These are phyloP conservation scores for Pomatorhinus ruficollis DNA, from an alignment of 2,113 vertebrate genomes.

Conservation along the genomic window DNA sequence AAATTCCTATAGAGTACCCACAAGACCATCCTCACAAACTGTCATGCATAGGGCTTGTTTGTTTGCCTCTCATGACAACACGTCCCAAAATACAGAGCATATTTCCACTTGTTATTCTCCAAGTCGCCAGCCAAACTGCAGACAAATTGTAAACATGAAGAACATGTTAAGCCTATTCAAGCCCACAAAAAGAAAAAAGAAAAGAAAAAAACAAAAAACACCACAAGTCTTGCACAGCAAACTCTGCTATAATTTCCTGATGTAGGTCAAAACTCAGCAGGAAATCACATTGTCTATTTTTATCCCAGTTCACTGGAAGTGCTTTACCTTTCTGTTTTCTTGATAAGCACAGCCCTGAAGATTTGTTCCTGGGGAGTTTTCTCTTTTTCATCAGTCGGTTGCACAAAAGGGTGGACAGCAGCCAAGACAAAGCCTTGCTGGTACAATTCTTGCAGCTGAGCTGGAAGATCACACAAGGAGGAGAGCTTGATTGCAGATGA, in stretches of 20 bases:
- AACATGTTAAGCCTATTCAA: constrained; percentile 51
- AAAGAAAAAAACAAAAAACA: neutral
- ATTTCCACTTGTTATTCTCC: constrained; percentile 51
- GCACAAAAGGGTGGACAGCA: constrained; percentile 92
- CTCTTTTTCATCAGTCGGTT: constrained; percentile 83
- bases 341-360: constrained; percentile 92
- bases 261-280: constrained; percentile 59
- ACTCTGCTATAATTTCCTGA: constrained; percentile 51
- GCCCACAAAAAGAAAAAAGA: neutral
- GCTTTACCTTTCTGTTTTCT: constrained; percentile 88
- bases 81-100: constrained; percentile 26
- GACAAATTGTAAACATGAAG: constrained; percentile 20
- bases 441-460: constrained; percentile 92
- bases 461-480: constrained; percentile 88
- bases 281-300: constrained; percentile 65
- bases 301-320: constrained; percentile 37
- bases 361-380: constrained; percentile 88
- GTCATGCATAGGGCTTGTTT: constrained; percentile 8
- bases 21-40: neutral
- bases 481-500: constrained; percentile 88
- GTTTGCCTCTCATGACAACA: constrained; percentile 40
- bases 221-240: constrained; percentile 30
- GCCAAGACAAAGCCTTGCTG: constrained; percentile 91
- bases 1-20: constrained; percentile 6
- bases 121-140: neutral